Evolutionary conservation across 2,797 vertebrate genomes (phyloP).

Genomic region (Anniella stebbinsi): DNA sequence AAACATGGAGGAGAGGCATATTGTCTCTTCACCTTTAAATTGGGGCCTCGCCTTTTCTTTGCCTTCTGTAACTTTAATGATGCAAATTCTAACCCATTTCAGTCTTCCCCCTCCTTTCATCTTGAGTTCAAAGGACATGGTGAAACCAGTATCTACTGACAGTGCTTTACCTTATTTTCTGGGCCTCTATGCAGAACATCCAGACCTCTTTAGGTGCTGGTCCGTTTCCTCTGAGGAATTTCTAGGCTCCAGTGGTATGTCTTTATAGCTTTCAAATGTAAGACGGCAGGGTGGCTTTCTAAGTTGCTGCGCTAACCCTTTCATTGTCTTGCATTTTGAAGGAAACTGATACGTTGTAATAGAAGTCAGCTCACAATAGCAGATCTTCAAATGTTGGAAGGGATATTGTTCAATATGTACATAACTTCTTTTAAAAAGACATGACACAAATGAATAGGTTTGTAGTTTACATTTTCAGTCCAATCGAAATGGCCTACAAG

Average conservation of each 20-base stretch:
- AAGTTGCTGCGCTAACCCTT: conserved; percentile 78
- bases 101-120: conserved; percentile 54
- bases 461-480: background rate
- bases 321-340: conserved; percentile 72
- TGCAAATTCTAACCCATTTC: conserved; percentile 73
- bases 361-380: background rate
- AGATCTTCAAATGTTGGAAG: conserved; percentile 40
- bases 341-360: background rate
- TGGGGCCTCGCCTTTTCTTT: conserved; percentile 63
- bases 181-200: conserved; percentile 79
- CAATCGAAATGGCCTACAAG: background rate
- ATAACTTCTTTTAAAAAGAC: background rate
- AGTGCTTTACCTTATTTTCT: conserved; percentile 79
- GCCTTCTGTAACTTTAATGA: conserved; percentile 69
- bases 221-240: conserved; percentile 79
- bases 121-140: conserved; percentile 79
- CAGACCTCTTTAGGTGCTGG: conserved; percentile 78
- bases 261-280: conserved; percentile 72
- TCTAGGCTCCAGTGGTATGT: conserved; percentile 80
- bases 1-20: conserved; percentile 73
- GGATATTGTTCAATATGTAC: conserved; percentile 54
- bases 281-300: conserved; percentile 75
- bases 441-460: background rate
- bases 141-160: conserved; percentile 79
- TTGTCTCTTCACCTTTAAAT: conserved; percentile 35